These are phyloP conservation scores for Hypsibius dujardini DNA, from an alignment of 1,140 invertebrate genomes.

Conservation along the genomic window DNA sequence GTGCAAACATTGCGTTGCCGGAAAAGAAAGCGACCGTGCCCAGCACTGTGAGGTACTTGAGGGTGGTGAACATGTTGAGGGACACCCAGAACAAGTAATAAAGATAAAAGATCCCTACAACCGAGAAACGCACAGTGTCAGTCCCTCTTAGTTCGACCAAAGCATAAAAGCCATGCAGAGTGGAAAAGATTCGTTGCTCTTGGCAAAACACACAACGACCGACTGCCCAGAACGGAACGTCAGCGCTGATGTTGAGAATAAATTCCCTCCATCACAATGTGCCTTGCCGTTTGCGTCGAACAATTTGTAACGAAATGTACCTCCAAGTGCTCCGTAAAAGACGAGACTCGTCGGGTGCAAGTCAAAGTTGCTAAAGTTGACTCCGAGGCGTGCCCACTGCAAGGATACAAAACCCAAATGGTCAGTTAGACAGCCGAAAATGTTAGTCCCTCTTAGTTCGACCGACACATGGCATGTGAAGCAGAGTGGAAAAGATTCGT, in stretches of 20 bases:
- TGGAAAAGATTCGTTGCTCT: background rate
- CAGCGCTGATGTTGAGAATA: background rate
- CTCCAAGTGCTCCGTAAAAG: slow-evolving; percentile 35
- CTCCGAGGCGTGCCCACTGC: slow-evolving; percentile 66
- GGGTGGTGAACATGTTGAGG: slow-evolving; percentile 86
- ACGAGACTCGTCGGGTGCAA: slow-evolving; percentile 27
- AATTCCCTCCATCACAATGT: background rate
- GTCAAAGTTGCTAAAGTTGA: slow-evolving; percentile 70
- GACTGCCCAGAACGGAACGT: background rate
- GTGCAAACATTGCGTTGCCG: slow-evolving; percentile 68
- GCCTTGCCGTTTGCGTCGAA: background rate
- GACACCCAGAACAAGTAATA: slow-evolving; percentile 77
- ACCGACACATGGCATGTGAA: background rate
- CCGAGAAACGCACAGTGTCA: slow-evolving; percentile 23
- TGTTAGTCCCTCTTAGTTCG: background rate
- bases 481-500: background rate
- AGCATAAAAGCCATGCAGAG: background rate
- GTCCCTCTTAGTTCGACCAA: background rate
- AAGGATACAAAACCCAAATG: slow-evolving; percentile 27
- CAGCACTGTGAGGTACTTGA: slow-evolving; percentile 66
- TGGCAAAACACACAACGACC: background rate
- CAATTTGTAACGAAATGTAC: slow-evolving; percentile 30
- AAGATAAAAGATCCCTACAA: slow-evolving; percentile 57
- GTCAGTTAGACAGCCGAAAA: slow-evolving; percentile 12
- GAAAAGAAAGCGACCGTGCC: slow-evolving; percentile 69